phyloP scores from a whole-genome alignment of 2,113 vertebrate species.

The Mystacornis crossleyi region DNA sequence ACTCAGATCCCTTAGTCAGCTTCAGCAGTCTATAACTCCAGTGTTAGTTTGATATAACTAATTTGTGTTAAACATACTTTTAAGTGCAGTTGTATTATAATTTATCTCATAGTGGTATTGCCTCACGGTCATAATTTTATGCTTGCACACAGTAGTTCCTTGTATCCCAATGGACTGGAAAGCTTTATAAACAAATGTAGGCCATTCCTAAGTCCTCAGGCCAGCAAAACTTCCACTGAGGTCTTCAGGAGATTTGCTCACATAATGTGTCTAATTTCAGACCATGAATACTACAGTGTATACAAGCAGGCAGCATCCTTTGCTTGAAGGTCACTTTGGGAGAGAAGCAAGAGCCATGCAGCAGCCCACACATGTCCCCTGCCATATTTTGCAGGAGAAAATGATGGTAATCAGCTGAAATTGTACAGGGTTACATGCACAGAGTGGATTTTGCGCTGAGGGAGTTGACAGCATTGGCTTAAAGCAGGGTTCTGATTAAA shows the following conservation, averaged over 20 bases:
- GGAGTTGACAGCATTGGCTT: not conserved
- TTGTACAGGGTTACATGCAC: not conserved
- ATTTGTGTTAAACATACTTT: conserved; percentile 9
- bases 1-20: not conserved
- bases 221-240: not conserved
- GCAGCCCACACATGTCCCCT: not conserved
- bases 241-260: not conserved
- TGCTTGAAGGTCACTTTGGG: not conserved
- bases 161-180: not conserved
- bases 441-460: not conserved
- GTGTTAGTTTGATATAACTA: not conserved
- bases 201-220: not conserved
- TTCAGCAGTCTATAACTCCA: not conserved
- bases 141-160: not conserved
- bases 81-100: not conserved
- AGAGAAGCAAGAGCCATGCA: not conserved
- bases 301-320: not conserved
- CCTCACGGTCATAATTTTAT: not conserved
- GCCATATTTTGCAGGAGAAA: not conserved
- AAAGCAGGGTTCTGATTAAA: not conserved
- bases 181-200: conserved; percentile 10
- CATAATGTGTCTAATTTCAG: not conserved
- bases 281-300: not conserved
- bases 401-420: not conserved
- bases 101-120: not conserved